Percentiles rank a stretch among this genome's conserved stretches.
Conservation (phyloP, 2,888 invertebrate species). For the Helicoverpa assulta region DNA sequence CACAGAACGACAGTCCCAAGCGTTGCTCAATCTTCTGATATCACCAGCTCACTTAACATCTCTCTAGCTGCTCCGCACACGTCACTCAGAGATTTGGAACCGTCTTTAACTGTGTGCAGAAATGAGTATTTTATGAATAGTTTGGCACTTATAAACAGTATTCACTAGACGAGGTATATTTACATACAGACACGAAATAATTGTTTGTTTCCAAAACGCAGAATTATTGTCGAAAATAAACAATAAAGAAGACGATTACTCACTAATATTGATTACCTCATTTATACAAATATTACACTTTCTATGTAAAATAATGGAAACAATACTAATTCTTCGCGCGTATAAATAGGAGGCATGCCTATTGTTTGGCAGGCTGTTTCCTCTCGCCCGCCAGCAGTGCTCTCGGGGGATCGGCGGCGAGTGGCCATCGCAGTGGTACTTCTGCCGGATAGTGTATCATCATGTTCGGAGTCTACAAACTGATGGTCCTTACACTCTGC, state of each 20-base stretch:
- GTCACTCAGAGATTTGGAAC: too few relatives aligned
- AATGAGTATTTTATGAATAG: too few relatives aligned
- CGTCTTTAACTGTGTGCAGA: too few relatives aligned
- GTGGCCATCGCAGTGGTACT: neutral
- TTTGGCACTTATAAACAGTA: too few relatives aligned
- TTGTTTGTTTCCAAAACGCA: neutral
- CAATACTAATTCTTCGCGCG: neutral
- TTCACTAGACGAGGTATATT: too few relatives aligned
- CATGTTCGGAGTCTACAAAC: neutral
- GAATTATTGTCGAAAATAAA: neutral
- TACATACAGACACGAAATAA: too few relatives aligned
- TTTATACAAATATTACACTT: neutral
- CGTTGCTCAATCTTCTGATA: too few relatives aligned
- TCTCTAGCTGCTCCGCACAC: too few relatives aligned
- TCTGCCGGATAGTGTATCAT: neutral
- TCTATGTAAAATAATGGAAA: neutral
- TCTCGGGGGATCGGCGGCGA: neutral
- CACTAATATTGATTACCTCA: neutral
- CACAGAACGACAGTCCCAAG: too few relatives aligned
- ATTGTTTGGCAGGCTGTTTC: neutral
- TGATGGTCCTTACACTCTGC: neutral
- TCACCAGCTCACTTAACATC: too few relatives aligned
- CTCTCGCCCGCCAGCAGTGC: neutral
- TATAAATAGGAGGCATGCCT: neutral
- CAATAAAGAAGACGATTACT: neutral